Evolutionary conservation across 1,140 invertebrate species (phyloP).

Genomic region (Cydia strobilella): DNA sequence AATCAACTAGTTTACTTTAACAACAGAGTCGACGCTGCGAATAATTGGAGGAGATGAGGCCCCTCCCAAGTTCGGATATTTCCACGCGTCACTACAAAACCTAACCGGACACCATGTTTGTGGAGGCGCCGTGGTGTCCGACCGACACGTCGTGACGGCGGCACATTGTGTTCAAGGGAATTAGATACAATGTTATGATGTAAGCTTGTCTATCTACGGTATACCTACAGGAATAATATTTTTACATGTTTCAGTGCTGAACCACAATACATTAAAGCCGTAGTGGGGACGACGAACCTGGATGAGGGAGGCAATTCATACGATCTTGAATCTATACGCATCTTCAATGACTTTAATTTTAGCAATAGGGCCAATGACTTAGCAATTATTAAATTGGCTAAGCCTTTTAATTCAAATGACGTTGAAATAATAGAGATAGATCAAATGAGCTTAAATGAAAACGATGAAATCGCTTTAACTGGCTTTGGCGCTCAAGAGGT

Average conservation of each 20-base stretch:
- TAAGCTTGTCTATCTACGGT: background rate
- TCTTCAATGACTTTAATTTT: slow-evolving; percentile 56
- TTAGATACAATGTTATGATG: slow-evolving; percentile 31
- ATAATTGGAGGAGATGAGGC: slow-evolving; percentile 61
- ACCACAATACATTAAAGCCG: slow-evolving; percentile 55
- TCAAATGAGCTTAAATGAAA: slow-evolving; percentile 48
- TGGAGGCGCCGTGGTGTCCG: slow-evolving; percentile 73
- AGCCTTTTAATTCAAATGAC: slow-evolving; percentile 48
- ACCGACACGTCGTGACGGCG: slow-evolving; percentile 67
- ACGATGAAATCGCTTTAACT: slow-evolving; percentile 53
- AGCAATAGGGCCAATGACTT: slow-evolving; percentile 58
- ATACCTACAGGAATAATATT: background rate
- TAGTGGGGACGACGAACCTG: slow-evolving; percentile 62
- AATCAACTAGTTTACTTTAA: background rate
- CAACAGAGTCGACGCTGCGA: slow-evolving; percentile 29
- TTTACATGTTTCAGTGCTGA: slow-evolving; percentile 52
- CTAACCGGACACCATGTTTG: slow-evolving; percentile 70
- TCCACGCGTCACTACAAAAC: slow-evolving; percentile 69
- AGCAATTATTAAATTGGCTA: slow-evolving; percentile 56
- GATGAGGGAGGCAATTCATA: slow-evolving; percentile 49
- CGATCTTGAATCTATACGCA: slow-evolving; percentile 46
- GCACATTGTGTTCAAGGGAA: slow-evolving; percentile 70
- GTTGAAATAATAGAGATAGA: slow-evolving; percentile 49
- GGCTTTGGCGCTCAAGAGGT: slow-evolving; percentile 67
- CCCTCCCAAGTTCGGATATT: slow-evolving; percentile 53